These are phyloP conservation scores for Propithecus coquereli DNA, from an alignment of 2,113 vertebrate species.

Conservation along the genomic window DNA sequence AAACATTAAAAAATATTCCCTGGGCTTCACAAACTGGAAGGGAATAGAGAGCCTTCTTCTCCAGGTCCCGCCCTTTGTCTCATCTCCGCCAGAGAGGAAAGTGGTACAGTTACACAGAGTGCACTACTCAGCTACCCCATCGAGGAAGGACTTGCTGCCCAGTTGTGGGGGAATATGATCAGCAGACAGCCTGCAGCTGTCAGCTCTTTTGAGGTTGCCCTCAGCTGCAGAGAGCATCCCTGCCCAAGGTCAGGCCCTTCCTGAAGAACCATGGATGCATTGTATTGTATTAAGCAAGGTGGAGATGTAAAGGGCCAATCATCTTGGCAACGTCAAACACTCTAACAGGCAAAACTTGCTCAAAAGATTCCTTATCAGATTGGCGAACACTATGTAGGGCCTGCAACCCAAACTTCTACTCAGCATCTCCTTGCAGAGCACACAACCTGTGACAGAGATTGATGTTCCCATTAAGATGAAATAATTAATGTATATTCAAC, in stretches of 20 bases:
- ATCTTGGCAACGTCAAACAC: not conserved
- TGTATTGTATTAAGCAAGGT: not conserved
- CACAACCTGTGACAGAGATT: not conserved
- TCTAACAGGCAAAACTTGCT: not conserved
- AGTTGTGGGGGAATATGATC: not conserved
- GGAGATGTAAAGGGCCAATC: not conserved
- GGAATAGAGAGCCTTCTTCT: not conserved
- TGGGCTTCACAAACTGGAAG: not conserved
- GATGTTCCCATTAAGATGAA: not conserved
- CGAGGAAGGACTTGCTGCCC: not conserved
- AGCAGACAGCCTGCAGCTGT: not conserved
- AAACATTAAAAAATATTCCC: no score
- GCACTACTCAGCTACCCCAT: fast-evolving
- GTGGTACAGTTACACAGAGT: not conserved
- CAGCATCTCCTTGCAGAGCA: not conserved
- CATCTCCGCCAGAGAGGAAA: not conserved
- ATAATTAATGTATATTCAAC: not conserved
- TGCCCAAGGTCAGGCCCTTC: not conserved
- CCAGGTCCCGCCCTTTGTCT: not conserved
- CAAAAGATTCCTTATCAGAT: not conserved
- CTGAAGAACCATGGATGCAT: not conserved
- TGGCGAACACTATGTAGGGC: not conserved
- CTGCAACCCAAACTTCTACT: not conserved
- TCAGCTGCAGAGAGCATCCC: not conserved
- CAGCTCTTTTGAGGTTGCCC: not conserved